Percentiles rank a stretch among this genome's conserved stretches.
phyloP scores from a whole-genome alignment of 1,140 invertebrate genomes.

The Diploscapter pachys region DNA sequence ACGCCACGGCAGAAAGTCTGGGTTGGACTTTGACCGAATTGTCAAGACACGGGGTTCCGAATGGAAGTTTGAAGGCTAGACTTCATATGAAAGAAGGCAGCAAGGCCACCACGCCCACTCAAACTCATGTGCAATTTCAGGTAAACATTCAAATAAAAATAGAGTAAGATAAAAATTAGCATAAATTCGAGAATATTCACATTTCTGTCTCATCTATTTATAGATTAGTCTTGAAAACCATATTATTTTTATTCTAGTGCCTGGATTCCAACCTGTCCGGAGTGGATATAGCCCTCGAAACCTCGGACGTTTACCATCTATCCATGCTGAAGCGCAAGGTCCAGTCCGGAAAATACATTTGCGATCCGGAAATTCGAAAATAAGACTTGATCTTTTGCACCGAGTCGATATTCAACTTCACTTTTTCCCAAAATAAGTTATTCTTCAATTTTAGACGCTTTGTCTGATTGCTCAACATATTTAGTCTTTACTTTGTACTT shows the following conservation, averaged over 20 bases:
- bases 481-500: too few relatives aligned
- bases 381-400: constrained; percentile 22
- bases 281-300: constrained; percentile 32
- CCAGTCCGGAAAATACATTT: constrained; percentile 48
- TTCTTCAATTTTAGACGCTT: too few relatives aligned
- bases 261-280: constrained; percentile 41
- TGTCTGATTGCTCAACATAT: too few relatives aligned
- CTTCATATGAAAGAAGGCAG: constrained; percentile 33
- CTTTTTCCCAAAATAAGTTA: too few relatives aligned
- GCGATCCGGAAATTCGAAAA: constrained; percentile 46
- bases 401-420: too few relatives aligned
- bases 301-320: constrained; percentile 40
- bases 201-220: too few relatives aligned
- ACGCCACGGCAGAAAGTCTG: constrained; percentile 35
- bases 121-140: constrained; percentile 46
- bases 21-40: constrained; percentile 47
- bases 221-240: constrained; percentile 3
- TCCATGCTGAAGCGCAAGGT: constrained; percentile 46
- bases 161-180: neutral
- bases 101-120: constrained; percentile 40
- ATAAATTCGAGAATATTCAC: neutral
- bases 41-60: constrained; percentile 44
- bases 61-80: constrained; percentile 49
- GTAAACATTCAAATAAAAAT: constrained; percentile 24
- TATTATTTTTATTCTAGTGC: constrained; percentile 35